Base-by-base conservation (phyloP, 2,113 vertebrate species). In the Empidonax traillii region DNA sequence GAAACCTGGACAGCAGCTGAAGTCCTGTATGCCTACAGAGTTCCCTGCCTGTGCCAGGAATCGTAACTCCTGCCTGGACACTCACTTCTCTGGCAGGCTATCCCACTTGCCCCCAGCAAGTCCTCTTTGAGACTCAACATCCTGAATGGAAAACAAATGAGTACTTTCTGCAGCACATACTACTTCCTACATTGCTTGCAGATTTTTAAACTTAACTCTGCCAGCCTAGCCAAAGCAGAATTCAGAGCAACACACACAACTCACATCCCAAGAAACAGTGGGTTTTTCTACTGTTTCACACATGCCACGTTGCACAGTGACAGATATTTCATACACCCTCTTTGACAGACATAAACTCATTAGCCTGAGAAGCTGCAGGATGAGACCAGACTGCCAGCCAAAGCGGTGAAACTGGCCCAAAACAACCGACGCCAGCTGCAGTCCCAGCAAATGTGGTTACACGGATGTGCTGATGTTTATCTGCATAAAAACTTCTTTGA, bases 401-500 rank as follows among this genome's bases (percentile, higher is more conserved):
- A 67, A 78, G 52, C 14, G 21, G 30, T 46, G 74, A 79, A 75
- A 67, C 47, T 49, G 49, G 53, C 67, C 49, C 62, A 89, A 74
- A 96, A 55, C 39, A 63, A 12, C 46, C 15, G 9, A 89, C 0
- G 3, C 21, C 33, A 4, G 35, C 8, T 77, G 37, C 74, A 73
- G 61, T 37, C 21, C n/a, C 83, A 92, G 30, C 35, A 62, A 35
- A 74, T 14, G 43, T 11, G 2, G 39, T 71, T 93, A 14, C 43
- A 73, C 12, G 86, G 53, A 77, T 24, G 30, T 74, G 49, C 59
- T 80, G 51, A 37, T 35, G 43, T 53, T 93, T 63, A 85, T 46
- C 82, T 63, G 63, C 20, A 87, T 68, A 79, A 74, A 69, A 94
- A 85, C 14, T 56, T 67, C 17, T 22, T 67, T 88, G 20, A 67